Evolutionary conservation across 2,113 vertebrate genomes (phyloP).

Genomic region (Osmerus mordax): DNA sequence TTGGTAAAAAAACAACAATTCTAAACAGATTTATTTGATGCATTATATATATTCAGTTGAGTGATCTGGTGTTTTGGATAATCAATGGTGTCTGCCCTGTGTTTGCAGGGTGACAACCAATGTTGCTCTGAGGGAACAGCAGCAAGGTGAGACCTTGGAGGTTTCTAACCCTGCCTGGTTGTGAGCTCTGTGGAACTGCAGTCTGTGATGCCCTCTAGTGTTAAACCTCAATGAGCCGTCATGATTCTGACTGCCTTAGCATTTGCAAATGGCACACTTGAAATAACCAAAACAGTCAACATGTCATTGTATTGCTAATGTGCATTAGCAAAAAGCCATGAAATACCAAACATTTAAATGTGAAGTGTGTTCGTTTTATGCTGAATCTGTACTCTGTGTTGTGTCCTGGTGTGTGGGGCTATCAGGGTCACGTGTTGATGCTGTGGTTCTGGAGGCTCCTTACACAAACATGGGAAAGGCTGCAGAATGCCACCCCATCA

Average conservation of each 20-base stretch:
- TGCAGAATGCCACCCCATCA: slow-evolving; percentile 47
- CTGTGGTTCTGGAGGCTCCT: slow-evolving; percentile 73
- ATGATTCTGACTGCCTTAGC: neutral
- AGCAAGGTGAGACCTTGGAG: slow-evolving; percentile 69
- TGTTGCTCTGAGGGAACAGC: slow-evolving; percentile 73
- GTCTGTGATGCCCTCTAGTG: no score
- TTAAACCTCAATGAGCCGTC: no score
- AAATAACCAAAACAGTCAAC: neutral
- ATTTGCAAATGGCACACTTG: neutral
- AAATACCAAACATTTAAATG: no score
- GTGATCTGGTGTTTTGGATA: no score
- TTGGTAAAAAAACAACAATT: no score
- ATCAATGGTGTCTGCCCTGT: neutral
- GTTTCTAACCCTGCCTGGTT: neutral
- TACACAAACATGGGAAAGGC: slow-evolving; percentile 76
- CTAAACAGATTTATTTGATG: no score
- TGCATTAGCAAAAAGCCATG: no score
- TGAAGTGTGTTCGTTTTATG: neutral
- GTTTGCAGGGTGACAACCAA: slow-evolving; percentile 80
- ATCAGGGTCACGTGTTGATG: slow-evolving; percentile 51
- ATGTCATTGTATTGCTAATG: neutral
- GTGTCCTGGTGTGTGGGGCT: neutral
- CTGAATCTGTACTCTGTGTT: neutral
- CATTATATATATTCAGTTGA: no score
- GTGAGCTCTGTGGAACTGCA: no score